Evolutionary conservation across 2,797 vertebrate genomes (phyloP).

Genomic region (Anabas testudineus): DNA sequence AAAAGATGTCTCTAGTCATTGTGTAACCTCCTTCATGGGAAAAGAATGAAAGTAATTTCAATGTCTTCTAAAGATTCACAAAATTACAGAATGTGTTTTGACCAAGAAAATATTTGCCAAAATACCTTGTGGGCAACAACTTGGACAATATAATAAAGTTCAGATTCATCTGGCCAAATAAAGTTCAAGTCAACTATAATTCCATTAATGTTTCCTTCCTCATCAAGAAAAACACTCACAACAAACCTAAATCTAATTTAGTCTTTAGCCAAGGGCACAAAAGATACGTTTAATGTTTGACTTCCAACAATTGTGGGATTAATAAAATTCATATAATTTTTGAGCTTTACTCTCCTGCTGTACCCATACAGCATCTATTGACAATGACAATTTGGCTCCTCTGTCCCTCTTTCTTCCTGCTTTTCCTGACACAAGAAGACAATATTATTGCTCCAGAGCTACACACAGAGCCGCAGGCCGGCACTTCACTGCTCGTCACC

Average conservation of each 20-base stretch:
- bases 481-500: constrained; percentile 30
- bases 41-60: constrained; percentile 14
- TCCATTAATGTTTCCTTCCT: constrained; percentile 27
- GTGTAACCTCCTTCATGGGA: not conserved
- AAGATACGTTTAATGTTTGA: constrained; percentile 21
- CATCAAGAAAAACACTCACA: constrained; percentile 26
- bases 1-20: not conserved
- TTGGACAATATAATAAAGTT: constrained; percentile 2
- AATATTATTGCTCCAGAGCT: constrained; percentile 28
- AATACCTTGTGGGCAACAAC: constrained; percentile 14
- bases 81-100: not conserved
- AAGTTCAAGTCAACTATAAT: constrained; percentile 23
- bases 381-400: constrained; percentile 1
- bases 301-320: constrained; percentile 17
- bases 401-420: constrained; percentile 6
- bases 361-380: constrained; percentile 3
- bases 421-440: constrained; percentile 25
- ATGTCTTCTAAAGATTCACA: not conserved
- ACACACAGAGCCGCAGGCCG: constrained; percentile 23
- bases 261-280: constrained; percentile 19
- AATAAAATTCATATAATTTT: constrained; percentile 24
- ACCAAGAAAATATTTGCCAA: not conserved
- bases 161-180: constrained; percentile 27
- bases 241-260: not conserved
- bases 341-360: constrained; percentile 14